Evolutionary conservation across 2,797 vertebrate species (phyloP).

Genomic region (Microctenopoma stevenorrisi): DNA sequence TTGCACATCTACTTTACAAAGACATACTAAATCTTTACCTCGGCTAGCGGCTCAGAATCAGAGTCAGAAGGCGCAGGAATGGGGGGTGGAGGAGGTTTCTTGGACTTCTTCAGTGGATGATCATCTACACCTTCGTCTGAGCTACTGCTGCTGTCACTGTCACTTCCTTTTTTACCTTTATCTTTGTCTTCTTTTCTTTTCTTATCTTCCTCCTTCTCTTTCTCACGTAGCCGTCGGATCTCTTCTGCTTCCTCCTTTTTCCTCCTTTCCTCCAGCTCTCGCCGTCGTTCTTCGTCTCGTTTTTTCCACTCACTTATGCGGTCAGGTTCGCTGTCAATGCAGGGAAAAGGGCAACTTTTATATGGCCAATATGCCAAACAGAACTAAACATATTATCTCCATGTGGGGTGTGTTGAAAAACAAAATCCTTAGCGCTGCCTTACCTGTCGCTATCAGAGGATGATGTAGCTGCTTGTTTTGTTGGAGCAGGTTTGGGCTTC

Average conservation of each 20-base stretch:
- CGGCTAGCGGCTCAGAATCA: slow-evolving; percentile 77
- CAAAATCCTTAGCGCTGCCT: slow-evolving; percentile 31
- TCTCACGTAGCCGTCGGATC: slow-evolving; percentile 89
- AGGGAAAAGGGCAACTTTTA: background rate
- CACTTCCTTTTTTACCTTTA: slow-evolving; percentile 74
- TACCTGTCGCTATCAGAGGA: slow-evolving; percentile 95
- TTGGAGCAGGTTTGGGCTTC: slow-evolving; percentile 86
- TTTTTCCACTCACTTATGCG: slow-evolving; percentile 97
- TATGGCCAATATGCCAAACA: background rate
- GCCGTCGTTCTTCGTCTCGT: slow-evolving; percentile 90
- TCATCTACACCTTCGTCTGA: slow-evolving; percentile 86
- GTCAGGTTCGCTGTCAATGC: slow-evolving; percentile 91
- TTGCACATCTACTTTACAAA: background rate
- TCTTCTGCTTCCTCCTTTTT: slow-evolving; percentile 95
- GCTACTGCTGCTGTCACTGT: slow-evolving; percentile 84
- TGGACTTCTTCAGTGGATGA: slow-evolving; percentile 89
- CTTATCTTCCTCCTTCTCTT: slow-evolving; percentile 94
- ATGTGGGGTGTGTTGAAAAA: background rate
- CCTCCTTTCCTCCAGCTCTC: slow-evolving; percentile 93
- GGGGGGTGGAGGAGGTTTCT: slow-evolving; percentile 84
- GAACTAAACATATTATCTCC: background rate
- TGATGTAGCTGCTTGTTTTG: slow-evolving; percentile 83
- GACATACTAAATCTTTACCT: slow-evolving; percentile 60
- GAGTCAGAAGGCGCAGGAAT: slow-evolving; percentile 92
- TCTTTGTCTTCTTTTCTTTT: slow-evolving; percentile 88